Evolutionary conservation across 2,113 vertebrate species (phyloP).

Genomic region (Pterocles gutturalis): DNA sequence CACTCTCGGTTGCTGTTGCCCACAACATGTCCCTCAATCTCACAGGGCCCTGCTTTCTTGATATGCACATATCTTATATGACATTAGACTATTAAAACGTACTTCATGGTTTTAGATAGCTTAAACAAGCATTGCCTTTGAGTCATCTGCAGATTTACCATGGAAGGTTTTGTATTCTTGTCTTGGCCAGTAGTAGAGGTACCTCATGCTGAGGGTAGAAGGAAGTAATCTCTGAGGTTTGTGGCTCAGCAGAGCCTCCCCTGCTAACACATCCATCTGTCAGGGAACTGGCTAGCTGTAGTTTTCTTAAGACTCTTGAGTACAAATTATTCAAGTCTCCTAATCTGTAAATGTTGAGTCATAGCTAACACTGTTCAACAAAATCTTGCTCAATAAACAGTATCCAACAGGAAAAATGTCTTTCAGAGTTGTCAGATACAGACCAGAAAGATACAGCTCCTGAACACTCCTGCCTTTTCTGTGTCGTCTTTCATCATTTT

Average conservation of each 20-base stretch:
- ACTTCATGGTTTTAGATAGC: neutral
- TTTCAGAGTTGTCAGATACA: neutral
- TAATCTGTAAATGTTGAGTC: neutral
- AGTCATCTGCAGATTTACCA: neutral
- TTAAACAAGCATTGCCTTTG: neutral
- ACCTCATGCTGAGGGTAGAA: slow-evolving; percentile 5
- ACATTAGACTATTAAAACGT: rapidly evolving
- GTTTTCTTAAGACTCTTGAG: neutral
- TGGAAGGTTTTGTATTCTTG: neutral
- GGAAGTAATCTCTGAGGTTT: neutral
- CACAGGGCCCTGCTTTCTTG: neutral
- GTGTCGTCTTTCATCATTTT: neutral
- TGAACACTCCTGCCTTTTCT: neutral
- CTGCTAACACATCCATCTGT: slow-evolving; percentile 57
- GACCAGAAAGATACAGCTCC: neutral
- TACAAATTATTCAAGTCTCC: neutral
- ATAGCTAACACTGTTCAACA: neutral
- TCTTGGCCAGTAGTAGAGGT: neutral
- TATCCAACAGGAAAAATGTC: neutral
- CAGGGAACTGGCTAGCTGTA: neutral
- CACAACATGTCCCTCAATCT: neutral
- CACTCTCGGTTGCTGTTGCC: neutral
- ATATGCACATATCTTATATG: neutral
- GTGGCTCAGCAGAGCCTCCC: slow-evolving; percentile 26
- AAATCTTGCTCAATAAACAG: neutral